A percentile compares a stretch with the other conserved stretches of the same genome.
phyloP scores from a whole-genome alignment of 35 echinoderm and acorn worm species.

The Patiria miniata region DNA sequence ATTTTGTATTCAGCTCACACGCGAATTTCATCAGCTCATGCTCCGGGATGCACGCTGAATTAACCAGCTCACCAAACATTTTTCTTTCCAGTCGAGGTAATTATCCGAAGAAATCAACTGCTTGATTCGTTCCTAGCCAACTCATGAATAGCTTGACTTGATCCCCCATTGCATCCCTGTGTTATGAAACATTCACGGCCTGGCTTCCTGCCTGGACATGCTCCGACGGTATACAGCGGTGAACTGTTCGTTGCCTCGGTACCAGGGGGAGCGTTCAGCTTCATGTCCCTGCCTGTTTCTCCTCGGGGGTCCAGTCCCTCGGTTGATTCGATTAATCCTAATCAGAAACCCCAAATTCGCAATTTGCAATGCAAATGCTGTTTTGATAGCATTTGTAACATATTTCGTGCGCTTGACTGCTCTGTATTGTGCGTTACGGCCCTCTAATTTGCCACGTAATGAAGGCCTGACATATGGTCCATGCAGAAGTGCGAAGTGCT shows the following conservation, averaged over 20 bases:
- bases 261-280: slow-evolving; percentile 7
- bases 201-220: neutral
- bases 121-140: neutral
- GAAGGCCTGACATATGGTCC: slow-evolving; percentile 19
- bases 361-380: slow-evolving; percentile 25
- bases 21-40: too few relatives aligned
- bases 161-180: neutral
- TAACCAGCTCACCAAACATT: neutral
- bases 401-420: slow-evolving; percentile 2
- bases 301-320: neutral
- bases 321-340: neutral
- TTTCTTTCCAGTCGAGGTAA: neutral
- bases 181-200: too few relatives aligned
- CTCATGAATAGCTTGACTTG: neutral
- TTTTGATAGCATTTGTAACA: slow-evolving; percentile 21
- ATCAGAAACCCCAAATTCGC: neutral
- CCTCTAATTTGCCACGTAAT: slow-evolving; percentile 1
- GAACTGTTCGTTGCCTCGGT: neutral
- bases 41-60: neutral
- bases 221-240: neutral
- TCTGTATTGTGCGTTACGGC: neutral
- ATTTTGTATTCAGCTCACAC: too few relatives aligned
- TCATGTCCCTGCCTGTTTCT: neutral
- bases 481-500: too few relatives aligned
- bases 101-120: neutral